Evolutionary conservation across 2,113 vertebrate species (phyloP), one percentile per base, ranked within the genome.

Genomic region (Phalacrocorax brasilianus): DNA sequence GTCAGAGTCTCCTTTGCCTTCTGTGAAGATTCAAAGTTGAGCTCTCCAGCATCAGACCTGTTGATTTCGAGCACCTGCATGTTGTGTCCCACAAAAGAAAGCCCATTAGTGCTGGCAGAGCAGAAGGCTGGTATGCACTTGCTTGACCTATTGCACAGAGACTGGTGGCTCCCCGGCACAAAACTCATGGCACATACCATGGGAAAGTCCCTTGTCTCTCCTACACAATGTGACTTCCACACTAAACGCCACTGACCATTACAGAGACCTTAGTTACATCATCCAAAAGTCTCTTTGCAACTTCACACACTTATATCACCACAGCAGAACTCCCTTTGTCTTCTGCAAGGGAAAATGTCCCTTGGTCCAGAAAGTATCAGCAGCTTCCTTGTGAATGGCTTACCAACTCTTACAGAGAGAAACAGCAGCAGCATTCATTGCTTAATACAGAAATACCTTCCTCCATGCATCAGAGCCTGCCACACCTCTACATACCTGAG

Each of bases 21-120:
- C 88, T 98, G 97, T 17, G 96, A 97, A 10, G 98, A 98, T 56
- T 98, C 86, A 16, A 92, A 74, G 32, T 95, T 98, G 95, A 99
- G 96, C 66, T 98, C 97, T 17, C 99, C 99, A 0, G 99, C 98
- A 4, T 99, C 97, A 0, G 96, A 93, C 94, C 96, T 98, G 88
- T 99, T 49, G 10, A 99, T 99, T 83, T 99, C 98, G 95, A 99
- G 97, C 76, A 99, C 98, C 99, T 99, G 94, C 2, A 84, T 24
- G 38, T 67, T 61, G 38, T 59, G 67, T 32, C 35, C 91, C 94
- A 74, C 44, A 83, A 47, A 96, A 88, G 44, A 58, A 58, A 72
- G 6, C 21, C 21, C 5, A 3, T 93, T 66, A 94, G 38, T 15
- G 11, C 30, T 70, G 49, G 52, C 27, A 65, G 38, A 87, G 35